A percentile compares a stretch with the other conserved stretches of the same genome.
Evolutionary conservation across 2,113 vertebrate genomes (phyloP).

Genomic region (Eubucco bourcierii): DNA sequence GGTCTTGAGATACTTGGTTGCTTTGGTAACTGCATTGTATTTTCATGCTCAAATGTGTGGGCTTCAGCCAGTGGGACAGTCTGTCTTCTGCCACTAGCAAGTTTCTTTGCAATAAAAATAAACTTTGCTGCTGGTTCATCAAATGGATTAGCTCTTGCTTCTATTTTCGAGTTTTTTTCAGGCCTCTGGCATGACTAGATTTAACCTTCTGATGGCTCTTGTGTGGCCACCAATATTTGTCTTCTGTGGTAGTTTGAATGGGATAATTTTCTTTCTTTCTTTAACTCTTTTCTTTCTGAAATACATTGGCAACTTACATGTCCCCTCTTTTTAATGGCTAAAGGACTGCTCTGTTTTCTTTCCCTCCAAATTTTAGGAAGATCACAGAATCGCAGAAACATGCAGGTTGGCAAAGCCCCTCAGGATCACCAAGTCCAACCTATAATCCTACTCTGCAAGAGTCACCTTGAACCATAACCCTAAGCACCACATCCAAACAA

Average conservation of each 20-base stretch:
- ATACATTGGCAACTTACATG: not conserved
- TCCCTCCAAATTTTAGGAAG: not conserved
- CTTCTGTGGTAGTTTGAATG: not conserved
- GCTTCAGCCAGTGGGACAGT: not conserved
- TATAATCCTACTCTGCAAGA: no score
- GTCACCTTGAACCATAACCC: no score
- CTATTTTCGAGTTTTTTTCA: not conserved
- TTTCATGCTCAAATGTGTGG: not conserved
- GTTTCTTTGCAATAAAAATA: slow-evolving; percentile 16
- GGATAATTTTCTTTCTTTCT: not conserved
- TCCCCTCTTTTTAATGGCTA: not conserved
- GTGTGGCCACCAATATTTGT: not conserved
- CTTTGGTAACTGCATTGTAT: not conserved
- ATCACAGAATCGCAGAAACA: no score
- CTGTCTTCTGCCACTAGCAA: not conserved
- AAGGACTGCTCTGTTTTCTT: not conserved
- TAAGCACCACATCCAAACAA: no score
- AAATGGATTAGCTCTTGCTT: not conserved
- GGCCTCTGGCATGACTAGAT: not conserved
- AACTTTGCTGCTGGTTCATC: not conserved
- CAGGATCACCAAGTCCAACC: no score
- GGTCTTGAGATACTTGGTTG: not conserved
- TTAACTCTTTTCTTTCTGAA: not conserved
- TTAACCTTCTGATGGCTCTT: not conserved
- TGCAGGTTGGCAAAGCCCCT: no score